Base-by-base conservation (phyloP, 2,113 vertebrate genomes). In the Tyrannus savana region DNA sequence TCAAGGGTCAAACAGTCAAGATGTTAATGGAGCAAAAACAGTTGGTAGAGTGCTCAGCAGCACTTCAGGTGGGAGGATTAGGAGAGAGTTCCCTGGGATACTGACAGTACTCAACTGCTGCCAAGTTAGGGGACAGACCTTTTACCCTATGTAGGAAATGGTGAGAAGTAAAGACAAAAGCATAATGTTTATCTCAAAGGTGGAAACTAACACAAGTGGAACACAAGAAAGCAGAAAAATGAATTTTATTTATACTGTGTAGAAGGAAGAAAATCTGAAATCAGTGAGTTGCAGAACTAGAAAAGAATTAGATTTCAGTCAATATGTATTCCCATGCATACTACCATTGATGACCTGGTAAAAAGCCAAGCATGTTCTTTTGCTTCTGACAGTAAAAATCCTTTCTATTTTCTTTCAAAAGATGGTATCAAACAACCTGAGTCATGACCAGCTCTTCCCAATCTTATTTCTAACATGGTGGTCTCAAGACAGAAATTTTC, bases 1-100 rank as follows among this genome's bases (percentile, higher is more conserved):
- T 73, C 18, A 44, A 89, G 71, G 89, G 91, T 95, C 90, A 96
- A 79, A 58, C 7, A 82, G 88, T 87, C 89, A 90, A 92, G 76
- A 64, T 73, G 23, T 80, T 90, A 71, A 78, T 0, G 9, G 83
- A 82, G 62, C 25, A 81, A 75, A 90, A 89, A 37, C 64, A 18
- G 37, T 56, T 67, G 72, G 24, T 39, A 73, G 83, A 87, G 59
- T 25, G 31, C 44, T 94, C 41, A 75, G 73, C 31, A 93, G 68
- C 52, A 87, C 76, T 92, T 78, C 46, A 72, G 14, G 16, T 83
- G 63, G 73, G 44, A 93, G 46, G 41, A 77, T 62, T 49, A 73
- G 42, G 77, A 86, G 60, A 94, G 49, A 87, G 58, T 78, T 91
- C 31, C 41, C 71, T 69, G 64, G 76, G 55, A 52, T 58, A 59